These are phyloP conservation scores for Cheilosia scutellata DNA, from an alignment of 2,888 invertebrate species.

Conservation along the genomic window DNA sequence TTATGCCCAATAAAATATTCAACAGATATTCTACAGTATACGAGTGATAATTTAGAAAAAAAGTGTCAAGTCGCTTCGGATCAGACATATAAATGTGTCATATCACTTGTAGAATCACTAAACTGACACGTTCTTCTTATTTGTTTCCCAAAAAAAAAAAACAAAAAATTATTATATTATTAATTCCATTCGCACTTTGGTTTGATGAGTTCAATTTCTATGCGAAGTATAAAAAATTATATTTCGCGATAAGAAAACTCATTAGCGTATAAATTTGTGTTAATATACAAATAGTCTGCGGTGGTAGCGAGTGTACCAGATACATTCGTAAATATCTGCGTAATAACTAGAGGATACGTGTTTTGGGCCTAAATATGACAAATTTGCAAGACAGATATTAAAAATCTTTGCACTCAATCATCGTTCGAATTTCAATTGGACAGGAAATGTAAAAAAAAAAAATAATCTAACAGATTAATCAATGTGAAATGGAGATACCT, in stretches of 20 bases:
- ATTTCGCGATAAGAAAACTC: slow-evolving; percentile 69
- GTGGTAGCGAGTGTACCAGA: not conserved
- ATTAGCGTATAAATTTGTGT: slow-evolving; percentile 75
- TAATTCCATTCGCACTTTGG: slow-evolving; percentile 69
- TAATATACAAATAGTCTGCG: slow-evolving; percentile 50
- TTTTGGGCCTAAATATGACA: slow-evolving; percentile 34
- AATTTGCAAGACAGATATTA: slow-evolving; percentile 17
- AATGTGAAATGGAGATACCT: slow-evolving; percentile 4
- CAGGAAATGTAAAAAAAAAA: slow-evolving; percentile 45
- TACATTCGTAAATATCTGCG: slow-evolving; percentile 44
- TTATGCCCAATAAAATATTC: slow-evolving; percentile 55
- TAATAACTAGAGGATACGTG: slow-evolving; percentile 63
- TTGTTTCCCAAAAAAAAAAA: slow-evolving; percentile 35
- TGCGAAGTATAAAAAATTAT: slow-evolving; percentile 42
- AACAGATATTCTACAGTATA: slow-evolving; percentile 22
- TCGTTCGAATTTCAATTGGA: slow-evolving; percentile 59
- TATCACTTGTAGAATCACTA: slow-evolving; percentile 68
- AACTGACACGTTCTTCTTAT: slow-evolving; percentile 60
- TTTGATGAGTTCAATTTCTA: slow-evolving; percentile 55
- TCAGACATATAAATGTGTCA: slow-evolving; percentile 61
- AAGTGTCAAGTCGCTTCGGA: slow-evolving; percentile 57
- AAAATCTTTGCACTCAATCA: slow-evolving; percentile 46
- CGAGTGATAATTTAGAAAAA: slow-evolving; percentile 57
- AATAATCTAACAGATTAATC: slow-evolving; percentile 35
- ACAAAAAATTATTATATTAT: slow-evolving; percentile 58